A percentile compares a stretch with the other conserved stretches of the same genome.
phyloP scores from a whole-genome alignment of 2,113 vertebrate genomes.

The Megalops atlanticus region DNA sequence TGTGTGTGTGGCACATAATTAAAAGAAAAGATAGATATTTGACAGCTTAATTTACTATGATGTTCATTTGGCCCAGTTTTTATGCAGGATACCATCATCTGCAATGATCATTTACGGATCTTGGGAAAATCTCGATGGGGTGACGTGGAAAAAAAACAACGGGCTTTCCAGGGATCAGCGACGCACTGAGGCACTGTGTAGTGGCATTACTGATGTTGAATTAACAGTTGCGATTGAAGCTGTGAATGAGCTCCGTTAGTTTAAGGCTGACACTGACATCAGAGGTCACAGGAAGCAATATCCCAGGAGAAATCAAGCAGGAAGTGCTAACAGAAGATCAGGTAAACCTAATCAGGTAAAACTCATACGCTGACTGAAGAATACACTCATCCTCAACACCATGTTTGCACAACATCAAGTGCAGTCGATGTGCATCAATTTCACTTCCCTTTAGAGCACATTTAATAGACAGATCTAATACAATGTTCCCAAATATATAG shows the following conservation, averaged over 20 bases:
- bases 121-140: no score
- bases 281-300: not conserved
- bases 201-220: not conserved
- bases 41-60: constrained; percentile 25
- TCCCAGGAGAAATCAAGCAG: not conserved
- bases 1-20: not conserved
- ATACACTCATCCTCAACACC: not conserved
- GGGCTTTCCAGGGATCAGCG: not conserved
- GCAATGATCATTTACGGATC: not conserved
- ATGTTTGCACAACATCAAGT: not conserved
- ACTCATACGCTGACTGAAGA: not conserved
- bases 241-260: not conserved
- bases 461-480: not conserved
- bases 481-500: not conserved
- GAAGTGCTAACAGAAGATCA: no score
- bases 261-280: not conserved
- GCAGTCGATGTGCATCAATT: not conserved
- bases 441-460: not conserved
- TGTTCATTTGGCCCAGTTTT: constrained; percentile 35
- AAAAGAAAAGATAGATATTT: constrained; percentile 8
- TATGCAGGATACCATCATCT: not conserved
- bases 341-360: no score
- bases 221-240: not conserved
- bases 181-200: not conserved
- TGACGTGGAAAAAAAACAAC: no score